Percentiles rank a stretch among this genome's conserved stretches.
Evolutionary conservation across 2,888 invertebrate species (phyloP).

Genomic region (Automeris io): DNA sequence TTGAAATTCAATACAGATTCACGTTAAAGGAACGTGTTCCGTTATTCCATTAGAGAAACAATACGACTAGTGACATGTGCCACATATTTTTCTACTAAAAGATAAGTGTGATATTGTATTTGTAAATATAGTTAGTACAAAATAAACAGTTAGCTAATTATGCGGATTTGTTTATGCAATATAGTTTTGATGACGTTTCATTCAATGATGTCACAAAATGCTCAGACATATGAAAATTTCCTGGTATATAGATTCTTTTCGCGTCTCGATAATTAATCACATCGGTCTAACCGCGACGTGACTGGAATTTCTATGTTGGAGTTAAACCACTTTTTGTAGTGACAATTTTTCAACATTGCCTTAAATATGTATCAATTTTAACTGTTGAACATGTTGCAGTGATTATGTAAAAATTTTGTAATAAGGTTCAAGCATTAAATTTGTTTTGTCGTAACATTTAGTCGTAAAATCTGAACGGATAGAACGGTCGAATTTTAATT

Average conservation of each 20-base stretch:
- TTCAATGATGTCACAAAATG: not conserved
- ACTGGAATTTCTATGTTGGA: not conserved
- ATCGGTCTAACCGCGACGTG: not conserved
- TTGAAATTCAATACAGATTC: no score
- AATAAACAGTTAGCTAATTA: not conserved
- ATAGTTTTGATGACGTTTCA: not conserved
- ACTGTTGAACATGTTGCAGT: not conserved
- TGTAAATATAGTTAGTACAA: conserved; percentile 2
- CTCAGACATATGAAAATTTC: not conserved
- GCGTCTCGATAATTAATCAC: not conserved
- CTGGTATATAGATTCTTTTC: not conserved
- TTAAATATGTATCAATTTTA: not conserved
- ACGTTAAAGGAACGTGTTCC: no score
- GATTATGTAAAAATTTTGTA: not conserved
- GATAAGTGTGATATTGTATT: not conserved
- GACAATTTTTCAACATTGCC: not conserved
- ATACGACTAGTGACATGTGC: not conserved
- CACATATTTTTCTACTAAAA: not conserved
- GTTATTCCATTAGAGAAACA: no score
- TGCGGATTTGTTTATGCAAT: not conserved
- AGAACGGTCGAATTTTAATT: no score
- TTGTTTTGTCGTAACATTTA: no score
- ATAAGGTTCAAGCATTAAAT: not conserved
- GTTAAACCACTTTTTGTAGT: not conserved
- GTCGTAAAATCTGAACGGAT: no score